Evolutionary conservation across 2,797 vertebrate genomes (phyloP).

Genomic region (Craterocephalus amniculus): DNA sequence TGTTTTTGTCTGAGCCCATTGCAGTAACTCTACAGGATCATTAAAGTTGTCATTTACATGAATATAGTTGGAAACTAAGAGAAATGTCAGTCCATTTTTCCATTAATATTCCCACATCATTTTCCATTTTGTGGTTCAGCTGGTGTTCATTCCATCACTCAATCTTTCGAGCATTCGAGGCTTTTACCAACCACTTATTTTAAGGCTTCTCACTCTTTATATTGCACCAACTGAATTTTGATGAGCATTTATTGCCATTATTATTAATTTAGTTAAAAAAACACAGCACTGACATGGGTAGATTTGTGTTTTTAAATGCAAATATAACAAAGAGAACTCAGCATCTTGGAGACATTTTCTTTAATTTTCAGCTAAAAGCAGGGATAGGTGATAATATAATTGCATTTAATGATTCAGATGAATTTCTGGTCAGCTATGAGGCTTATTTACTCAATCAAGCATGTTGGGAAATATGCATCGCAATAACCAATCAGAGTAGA

Average conservation of each 20-base stretch:
- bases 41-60: slow-evolving; percentile 10
- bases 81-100: not conserved
- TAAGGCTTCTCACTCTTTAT: not conserved
- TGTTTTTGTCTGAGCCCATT: not conserved
- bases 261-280: not conserved
- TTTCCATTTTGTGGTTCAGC: not conserved
- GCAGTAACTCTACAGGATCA: slow-evolving; percentile 1
- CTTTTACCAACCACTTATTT: not conserved
- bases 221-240: not conserved
- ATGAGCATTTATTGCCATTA: not conserved
- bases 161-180: not conserved
- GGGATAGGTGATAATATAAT: no score
- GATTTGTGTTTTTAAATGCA: not conserved
- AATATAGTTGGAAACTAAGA: slow-evolving; percentile 2
- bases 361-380: not conserved
- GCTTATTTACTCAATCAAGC: no score
- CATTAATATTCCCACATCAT: not conserved
- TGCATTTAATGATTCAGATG: no score
- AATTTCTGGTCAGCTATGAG: no score
- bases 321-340: not conserved
- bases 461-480: no score
- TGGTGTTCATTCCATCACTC: not conserved
- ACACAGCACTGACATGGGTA: not conserved
- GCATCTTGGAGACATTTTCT: not conserved
- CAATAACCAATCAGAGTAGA: no score